Conservation (phyloP, 1,140 invertebrate species). For the Atta colombica region DNA sequence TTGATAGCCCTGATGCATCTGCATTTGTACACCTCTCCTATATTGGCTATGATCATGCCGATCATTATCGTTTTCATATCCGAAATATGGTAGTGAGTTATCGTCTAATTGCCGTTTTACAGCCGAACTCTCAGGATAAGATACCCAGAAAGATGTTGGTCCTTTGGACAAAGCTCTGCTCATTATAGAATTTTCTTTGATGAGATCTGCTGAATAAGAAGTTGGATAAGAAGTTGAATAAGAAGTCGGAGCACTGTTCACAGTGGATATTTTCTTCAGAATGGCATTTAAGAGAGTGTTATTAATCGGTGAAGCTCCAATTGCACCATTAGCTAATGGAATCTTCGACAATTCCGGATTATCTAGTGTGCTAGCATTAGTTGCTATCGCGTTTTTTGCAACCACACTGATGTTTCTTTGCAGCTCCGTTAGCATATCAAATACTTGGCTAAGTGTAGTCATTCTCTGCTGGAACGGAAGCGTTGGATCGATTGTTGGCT, state of each 20-base stretch:
- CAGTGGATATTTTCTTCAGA: slow-evolving; percentile 73
- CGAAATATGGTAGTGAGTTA: slow-evolving; percentile 40
- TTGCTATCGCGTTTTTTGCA: slow-evolving; percentile 75
- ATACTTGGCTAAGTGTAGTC: slow-evolving; percentile 81
- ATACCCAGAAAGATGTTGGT: slow-evolving; percentile 77
- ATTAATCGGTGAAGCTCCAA: slow-evolving; percentile 64
- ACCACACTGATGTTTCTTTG: slow-evolving; percentile 81
- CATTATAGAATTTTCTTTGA: slow-evolving; percentile 56
- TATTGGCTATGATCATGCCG: slow-evolving; percentile 54
- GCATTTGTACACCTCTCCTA: slow-evolving; percentile 81
- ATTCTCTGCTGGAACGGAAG: slow-evolving; percentile 83
- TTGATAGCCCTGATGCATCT: slow-evolving; percentile 84
- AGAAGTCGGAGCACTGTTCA: slow-evolving; percentile 19
- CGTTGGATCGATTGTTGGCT: slow-evolving; percentile 75
- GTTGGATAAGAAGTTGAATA: slow-evolving; percentile 31
- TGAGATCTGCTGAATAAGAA: slow-evolving; percentile 21
- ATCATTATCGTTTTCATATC: slow-evolving; percentile 52
- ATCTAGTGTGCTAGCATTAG: slow-evolving; percentile 45
- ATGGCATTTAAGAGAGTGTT: slow-evolving; percentile 79
- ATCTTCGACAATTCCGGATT: background rate
- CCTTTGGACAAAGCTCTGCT: slow-evolving; percentile 58
- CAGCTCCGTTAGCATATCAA: slow-evolving; percentile 83
- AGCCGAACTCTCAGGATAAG: slow-evolving; percentile 70
- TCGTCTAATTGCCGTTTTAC: slow-evolving; percentile 76
- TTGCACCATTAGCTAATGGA: background rate